Conservation (phyloP, 2,888 invertebrate species). For the Scotopteryx bipunctaria region DNA sequence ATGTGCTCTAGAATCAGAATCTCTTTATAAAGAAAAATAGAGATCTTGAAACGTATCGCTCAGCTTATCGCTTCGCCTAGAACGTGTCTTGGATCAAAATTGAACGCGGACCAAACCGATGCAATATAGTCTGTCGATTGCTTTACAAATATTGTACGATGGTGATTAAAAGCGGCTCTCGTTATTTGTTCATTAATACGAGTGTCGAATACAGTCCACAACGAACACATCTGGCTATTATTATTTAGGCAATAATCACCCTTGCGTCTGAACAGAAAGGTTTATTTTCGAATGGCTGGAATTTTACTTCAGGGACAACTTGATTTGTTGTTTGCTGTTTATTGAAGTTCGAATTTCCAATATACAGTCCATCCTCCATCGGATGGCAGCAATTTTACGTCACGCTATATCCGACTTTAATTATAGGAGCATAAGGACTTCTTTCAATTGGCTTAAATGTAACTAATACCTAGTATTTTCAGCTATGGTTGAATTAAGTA, state of each 20-base stretch:
- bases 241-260: conserved; percentile 1
- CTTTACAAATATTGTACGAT: conserved; percentile 68
- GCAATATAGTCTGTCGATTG: conserved; percentile 50
- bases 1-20: too few relatives aligned
- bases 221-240: not conserved
- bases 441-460: not conserved
- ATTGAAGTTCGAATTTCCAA: conserved; percentile 7
- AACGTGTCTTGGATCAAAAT: not conserved
- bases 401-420: not conserved
- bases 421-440: not conserved
- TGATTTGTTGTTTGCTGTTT: conserved; percentile 7
- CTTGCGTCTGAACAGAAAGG: not conserved
- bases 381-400: not conserved
- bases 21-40: too few relatives aligned
- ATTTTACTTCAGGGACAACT: not conserved
- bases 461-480: not conserved
- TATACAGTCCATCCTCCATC: conserved; percentile 2
- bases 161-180: conserved; percentile 52
- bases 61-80: conserved; percentile 12
- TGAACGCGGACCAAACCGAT: conserved; percentile 17
- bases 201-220: conserved; percentile 14
- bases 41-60: too few relatives aligned
- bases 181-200: conserved; percentile 49
- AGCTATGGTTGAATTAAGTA: conserved; percentile 1
- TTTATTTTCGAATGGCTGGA: not conserved